Conservation (phyloP, 2,113 vertebrate species). For the Ictidomys tridecemlineatus region DNA sequence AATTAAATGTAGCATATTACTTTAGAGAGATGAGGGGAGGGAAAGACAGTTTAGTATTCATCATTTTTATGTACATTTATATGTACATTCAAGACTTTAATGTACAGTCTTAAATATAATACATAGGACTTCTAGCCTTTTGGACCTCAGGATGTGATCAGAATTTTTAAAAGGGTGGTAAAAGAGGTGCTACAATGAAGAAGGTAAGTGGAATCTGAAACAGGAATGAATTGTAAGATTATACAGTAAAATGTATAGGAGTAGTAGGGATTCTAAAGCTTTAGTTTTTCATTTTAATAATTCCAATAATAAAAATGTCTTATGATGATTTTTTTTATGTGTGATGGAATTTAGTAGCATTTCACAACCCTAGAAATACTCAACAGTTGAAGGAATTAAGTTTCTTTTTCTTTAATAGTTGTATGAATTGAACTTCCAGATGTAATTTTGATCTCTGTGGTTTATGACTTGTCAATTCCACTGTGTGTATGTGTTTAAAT, state of each 20-base stretch:
- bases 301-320: constrained; percentile 44
- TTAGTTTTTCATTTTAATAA: constrained; percentile 29
- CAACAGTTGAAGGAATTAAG: constrained; percentile 10
- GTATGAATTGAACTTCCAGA: background rate
- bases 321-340: background rate
- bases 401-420: constrained; percentile 13
- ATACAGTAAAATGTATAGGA: background rate
- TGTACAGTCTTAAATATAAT: background rate
- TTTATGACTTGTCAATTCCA: background rate
- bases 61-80: background rate
- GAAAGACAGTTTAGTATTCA: background rate
- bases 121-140: background rate
- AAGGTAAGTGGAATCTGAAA: constrained; percentile 41
- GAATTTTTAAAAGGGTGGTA: constrained; percentile 45
- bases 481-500: constrained; percentile 7
- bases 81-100: no score
- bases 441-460: constrained; percentile 39
- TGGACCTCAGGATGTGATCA: background rate
- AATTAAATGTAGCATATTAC: background rate
- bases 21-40: background rate
- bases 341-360: constrained; percentile 40
- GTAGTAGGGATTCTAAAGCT: constrained; percentile 9
- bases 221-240: constrained; percentile 40
- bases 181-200: constrained; percentile 47
- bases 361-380: constrained; percentile 24